Evolutionary conservation across 2,888 invertebrate genomes (phyloP).

Genomic region (Euzophera pinguis): DNA sequence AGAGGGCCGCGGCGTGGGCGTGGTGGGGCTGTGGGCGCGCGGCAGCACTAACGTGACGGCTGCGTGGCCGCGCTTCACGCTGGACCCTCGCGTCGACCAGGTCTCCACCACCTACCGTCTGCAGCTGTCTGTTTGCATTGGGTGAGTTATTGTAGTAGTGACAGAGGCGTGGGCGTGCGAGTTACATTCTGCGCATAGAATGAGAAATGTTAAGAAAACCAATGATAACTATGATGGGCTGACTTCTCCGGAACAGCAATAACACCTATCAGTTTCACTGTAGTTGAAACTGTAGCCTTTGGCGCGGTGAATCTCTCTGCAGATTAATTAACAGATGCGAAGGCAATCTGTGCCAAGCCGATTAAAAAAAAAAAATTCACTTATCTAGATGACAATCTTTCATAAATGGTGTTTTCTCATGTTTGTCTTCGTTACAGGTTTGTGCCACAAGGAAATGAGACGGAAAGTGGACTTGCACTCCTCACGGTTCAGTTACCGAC

Average conservation of each 20-base stretch:
- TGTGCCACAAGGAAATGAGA: conserved; percentile 81
- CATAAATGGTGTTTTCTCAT: too few species aligned
- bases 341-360: too few species aligned
- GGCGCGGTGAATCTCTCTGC: too few species aligned
- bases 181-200: too few species aligned
- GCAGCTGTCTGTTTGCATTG: conserved; percentile 90
- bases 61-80: conserved; percentile 91
- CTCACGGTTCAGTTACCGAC: conserved; percentile 94
- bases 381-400: neutral
- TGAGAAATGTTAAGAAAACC: too few species aligned
- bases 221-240: too few species aligned
- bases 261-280: too few species aligned
- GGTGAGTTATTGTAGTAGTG: conserved; percentile 75
- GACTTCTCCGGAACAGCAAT: too few species aligned
- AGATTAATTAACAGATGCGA: too few species aligned
- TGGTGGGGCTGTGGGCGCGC: conserved; percentile 88
- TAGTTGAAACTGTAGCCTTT: too few species aligned
- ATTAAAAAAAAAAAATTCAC: too few species aligned
- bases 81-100: conserved; percentile 92
- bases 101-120: conserved; percentile 87
- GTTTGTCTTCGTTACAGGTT: conserved; percentile 67
- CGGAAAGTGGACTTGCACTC: conserved; percentile 92
- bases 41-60: conserved; percentile 93
- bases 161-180: too few species aligned
- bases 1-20: conserved; percentile 88